Conservation (phyloP, 2,113 vertebrate genomes). For the Diphyllodes magnificus region DNA sequence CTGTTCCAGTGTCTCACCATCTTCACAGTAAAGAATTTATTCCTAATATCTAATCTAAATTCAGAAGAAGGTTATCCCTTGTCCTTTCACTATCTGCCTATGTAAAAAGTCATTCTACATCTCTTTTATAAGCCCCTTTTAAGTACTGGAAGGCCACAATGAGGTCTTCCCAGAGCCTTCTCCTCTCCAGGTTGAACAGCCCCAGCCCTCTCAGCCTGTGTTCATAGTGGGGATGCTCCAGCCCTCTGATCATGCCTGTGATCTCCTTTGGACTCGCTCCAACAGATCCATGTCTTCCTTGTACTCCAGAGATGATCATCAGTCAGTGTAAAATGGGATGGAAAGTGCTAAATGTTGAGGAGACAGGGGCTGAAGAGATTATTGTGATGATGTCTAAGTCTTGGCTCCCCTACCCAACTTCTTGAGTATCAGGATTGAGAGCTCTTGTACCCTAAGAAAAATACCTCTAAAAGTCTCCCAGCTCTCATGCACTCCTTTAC, state of each 20-base stretch:
- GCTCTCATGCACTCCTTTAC: not conserved
- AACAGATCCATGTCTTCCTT: not conserved
- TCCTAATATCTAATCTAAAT: not conserved
- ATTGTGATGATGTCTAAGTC: not conserved
- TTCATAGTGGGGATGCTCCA: not conserved
- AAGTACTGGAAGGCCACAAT: not conserved
- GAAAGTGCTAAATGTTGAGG: not conserved
- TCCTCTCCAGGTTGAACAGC: not conserved
- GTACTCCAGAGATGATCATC: not conserved
- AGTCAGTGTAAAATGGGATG: not conserved
- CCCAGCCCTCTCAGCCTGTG: not conserved
- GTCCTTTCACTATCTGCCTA: not conserved
- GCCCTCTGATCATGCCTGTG: not conserved
- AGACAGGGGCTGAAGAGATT: not conserved
- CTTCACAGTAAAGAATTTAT: not conserved
- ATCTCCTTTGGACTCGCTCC: not conserved
- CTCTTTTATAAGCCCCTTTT: not conserved
- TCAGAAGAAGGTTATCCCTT: not conserved
- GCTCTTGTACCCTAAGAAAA: not conserved
- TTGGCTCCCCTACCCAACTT: not conserved
- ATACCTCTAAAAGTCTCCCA: not conserved
- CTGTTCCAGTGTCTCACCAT: not conserved
- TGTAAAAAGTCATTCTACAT: not conserved
- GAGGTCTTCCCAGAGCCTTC: not conserved
- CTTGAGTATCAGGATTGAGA: not conserved